Percentiles rank a stretch among this genome's conserved stretches.
Evolutionary conservation across 2,113 vertebrate species (phyloP).

Genomic region (Pedetes capensis): DNA sequence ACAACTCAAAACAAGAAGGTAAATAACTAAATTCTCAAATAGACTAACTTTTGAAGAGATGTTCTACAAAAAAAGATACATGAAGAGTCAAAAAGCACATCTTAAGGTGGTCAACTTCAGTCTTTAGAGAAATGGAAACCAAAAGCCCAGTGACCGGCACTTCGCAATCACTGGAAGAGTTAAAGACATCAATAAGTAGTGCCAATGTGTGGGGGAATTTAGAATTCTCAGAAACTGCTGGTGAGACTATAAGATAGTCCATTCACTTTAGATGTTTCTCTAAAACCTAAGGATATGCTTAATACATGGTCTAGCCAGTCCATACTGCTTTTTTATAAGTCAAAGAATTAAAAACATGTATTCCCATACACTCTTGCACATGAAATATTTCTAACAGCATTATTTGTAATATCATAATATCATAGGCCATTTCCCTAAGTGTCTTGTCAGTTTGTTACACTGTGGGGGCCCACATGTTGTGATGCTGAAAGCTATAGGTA

Average conservation of each 20-base stretch:
- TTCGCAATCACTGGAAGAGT: neutral
- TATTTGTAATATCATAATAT: too few relatives aligned
- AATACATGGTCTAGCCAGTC: too few relatives aligned
- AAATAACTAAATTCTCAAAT: neutral
- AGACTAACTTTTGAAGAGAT: neutral
- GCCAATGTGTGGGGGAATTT: neutral
- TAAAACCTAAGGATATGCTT: too few relatives aligned
- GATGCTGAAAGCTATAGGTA: too few relatives aligned
- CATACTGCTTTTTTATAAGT: too few relatives aligned
- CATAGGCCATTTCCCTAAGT: too few relatives aligned
- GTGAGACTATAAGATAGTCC: neutral
- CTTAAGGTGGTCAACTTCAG: neutral
- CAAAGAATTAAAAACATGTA: too few relatives aligned
- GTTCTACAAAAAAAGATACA: neutral
- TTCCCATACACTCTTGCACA: too few relatives aligned
- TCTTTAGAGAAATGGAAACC: neutral
- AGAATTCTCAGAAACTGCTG: neutral
- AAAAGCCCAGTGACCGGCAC: neutral
- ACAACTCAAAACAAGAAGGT: neutral
- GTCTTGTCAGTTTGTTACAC: too few relatives aligned
- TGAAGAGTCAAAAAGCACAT: neutral
- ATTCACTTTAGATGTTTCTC: neutral
- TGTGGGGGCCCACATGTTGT: too few relatives aligned
- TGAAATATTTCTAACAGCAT: neutral
- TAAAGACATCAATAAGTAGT: neutral